phyloP scores from a whole-genome alignment of 1,140 invertebrate genomes.

The Bathynomus jamesi region DNA sequence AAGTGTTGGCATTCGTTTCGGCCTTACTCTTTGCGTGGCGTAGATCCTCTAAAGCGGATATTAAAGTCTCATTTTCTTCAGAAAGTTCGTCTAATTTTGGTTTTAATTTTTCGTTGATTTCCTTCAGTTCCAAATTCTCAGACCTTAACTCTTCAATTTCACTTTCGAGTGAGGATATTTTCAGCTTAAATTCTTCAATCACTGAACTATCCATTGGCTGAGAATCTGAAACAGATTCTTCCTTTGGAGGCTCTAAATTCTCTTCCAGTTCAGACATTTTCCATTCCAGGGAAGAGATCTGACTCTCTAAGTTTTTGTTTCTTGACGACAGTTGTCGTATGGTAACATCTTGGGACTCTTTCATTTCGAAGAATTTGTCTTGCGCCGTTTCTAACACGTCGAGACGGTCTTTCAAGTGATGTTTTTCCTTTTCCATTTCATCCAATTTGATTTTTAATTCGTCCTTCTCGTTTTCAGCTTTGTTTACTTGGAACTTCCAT shows the following conservation, averaged over 20 bases:
- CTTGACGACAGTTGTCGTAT: conserved; percentile 58
- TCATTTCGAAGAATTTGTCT: conserved; percentile 64
- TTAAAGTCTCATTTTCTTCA: conserved; percentile 22
- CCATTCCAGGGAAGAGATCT: conserved; percentile 42
- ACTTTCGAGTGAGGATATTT: conserved; percentile 11
- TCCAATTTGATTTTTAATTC: conserved; percentile 28
- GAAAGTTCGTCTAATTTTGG: conserved; percentile 19
- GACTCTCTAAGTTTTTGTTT: conserved; percentile 58
- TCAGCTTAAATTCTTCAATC: conserved; percentile 6
- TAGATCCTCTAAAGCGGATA: conserved; percentile 19
- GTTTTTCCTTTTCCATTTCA: conserved; percentile 38
- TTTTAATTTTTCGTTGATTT: conserved; percentile 19
- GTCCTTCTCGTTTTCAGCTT: conserved; percentile 26
- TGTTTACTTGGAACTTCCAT: conserved; percentile 24
- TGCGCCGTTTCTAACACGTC: conserved; percentile 68
- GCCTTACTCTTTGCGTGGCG: conserved; percentile 23
- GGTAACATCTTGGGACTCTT: conserved; percentile 68
- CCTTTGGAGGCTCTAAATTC: conserved; percentile 16
- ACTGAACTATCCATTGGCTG: conserved; percentile 1
- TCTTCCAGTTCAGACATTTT: conserved; percentile 49
- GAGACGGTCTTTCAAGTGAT: conserved; percentile 44
- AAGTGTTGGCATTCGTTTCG: conserved; percentile 21
- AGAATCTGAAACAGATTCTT: background rate
- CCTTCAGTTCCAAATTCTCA: conserved; percentile 26
- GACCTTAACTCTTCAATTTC: conserved; percentile 18